These are phyloP conservation scores for Charadrius vociferus DNA, from an alignment of 2,113 vertebrate genomes.

Conservation along the genomic window DNA sequence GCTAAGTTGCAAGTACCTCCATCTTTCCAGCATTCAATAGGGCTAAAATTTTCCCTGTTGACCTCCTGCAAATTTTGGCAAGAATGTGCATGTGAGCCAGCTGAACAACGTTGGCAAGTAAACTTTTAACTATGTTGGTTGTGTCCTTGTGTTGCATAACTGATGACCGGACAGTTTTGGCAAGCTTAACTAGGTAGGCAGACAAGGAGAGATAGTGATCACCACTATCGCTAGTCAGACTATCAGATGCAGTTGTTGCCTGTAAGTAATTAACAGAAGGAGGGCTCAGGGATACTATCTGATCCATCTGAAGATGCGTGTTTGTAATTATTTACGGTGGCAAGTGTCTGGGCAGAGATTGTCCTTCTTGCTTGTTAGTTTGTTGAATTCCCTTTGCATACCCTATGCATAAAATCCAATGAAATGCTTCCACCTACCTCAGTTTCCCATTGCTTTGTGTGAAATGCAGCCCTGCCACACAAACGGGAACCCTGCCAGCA, in stretches of 20 bases:
- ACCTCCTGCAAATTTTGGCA: not conserved
- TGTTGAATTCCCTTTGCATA: not conserved
- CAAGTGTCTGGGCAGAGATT: not conserved
- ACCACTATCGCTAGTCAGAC: not conserved
- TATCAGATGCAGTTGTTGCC: not conserved
- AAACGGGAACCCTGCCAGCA: accelerated
- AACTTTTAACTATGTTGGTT: not conserved
- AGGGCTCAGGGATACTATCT: not conserved
- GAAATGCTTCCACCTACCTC: not conserved
- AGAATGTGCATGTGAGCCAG: not conserved
- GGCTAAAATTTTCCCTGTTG: not conserved
- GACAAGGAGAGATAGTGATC: not conserved
- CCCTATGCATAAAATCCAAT: not conserved
- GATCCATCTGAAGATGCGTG: not conserved
- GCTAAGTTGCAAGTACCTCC: not conserved
- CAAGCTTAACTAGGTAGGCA: not conserved
- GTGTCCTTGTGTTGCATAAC: not conserved
- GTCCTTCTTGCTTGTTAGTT: not conserved
- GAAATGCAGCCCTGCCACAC: not conserved
- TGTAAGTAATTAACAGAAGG: not conserved
- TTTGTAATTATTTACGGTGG: not conserved
- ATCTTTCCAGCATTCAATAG: not conserved
- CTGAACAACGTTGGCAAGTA: not conserved
- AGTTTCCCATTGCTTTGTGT: not conserved
- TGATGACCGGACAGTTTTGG: not conserved